These are phyloP conservation scores for Cryptomyrus ogoouensis DNA, from an alignment of 2,113 vertebrate genomes.

Conservation along the genomic window DNA sequence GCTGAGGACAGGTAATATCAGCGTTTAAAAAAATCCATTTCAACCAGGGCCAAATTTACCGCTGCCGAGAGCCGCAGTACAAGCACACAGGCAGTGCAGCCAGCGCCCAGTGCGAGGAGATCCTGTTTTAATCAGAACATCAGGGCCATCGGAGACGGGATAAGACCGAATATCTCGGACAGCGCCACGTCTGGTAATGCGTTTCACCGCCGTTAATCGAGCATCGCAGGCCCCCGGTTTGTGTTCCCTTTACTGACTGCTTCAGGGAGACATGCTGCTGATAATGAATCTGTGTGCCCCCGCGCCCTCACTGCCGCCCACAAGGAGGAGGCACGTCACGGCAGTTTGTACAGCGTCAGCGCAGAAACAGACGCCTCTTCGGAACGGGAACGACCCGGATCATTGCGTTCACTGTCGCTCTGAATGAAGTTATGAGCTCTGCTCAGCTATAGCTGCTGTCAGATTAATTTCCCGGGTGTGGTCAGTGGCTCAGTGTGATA, in stretches of 20 bases:
- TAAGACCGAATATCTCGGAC: not conserved
- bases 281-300: not conserved
- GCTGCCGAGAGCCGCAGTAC: not conserved
- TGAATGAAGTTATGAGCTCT: not conserved
- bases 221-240: not conserved
- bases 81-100: not conserved
- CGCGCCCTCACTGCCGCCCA: not conserved
- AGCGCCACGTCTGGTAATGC: not conserved
- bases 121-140: not conserved
- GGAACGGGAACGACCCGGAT: not conserved
- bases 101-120: not conserved
- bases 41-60: not conserved
- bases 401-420: not conserved
- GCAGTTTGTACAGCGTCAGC: not conserved
- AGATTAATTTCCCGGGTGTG: not conserved
- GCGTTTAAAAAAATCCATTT: not conserved
- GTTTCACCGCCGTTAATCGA: not conserved
- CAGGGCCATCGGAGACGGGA: not conserved
- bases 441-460: not conserved
- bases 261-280: not conserved
- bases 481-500: not conserved
- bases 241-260: not conserved
- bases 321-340: not conserved
- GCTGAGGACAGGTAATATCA: not conserved
- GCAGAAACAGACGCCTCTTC: not conserved